Evolutionary conservation across 2,888 invertebrate genomes (phyloP), one percentile per base, ranked within the genome.

Genomic region (Sphaeridia pumilis): DNA sequence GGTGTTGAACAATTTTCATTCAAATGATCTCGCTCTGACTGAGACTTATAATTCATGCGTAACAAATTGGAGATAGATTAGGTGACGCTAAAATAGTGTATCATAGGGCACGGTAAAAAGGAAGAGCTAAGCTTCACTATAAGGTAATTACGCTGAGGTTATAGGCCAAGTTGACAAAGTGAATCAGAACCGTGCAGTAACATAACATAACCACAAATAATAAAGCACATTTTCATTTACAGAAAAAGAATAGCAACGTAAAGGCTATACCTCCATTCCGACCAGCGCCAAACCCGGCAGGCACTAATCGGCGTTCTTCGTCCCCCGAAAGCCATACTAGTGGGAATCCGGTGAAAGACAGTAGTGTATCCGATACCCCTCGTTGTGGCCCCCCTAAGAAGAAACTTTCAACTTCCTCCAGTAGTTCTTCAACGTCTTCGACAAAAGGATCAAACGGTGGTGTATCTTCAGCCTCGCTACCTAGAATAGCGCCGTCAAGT

Each of bases 231-330:
- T n/a, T n/a, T n/a, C 17, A 59, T 61, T 70, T 73, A 65, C 75
- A 87, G 87, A 88, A 87, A 77, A 87, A 87, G 74, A 85, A 86
- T 67, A 84, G 84, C 64, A 87, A 89, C 74, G 88, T 93, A 59
- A 94, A 94, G 76, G 85, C 88, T 26, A 93, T 94, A 70, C 93
- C 93, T 65, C 92, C 94, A 27, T 94, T 92, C 73, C 89, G 89
- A 72, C 92, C 93, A 41, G 78, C 87, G 66, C 80, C 84, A 67
- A 55, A 56, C 35, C 57, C 36, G 36, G 54, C 42, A 5, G 38
- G 22, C 22, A 17, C 25, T 5, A 45, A 45, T 45, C 27, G n/a
- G 27, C n/a, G n/a, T n/a, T 22, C 20, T 5, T 43, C 22, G 5
- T 25, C 44, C 5, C 44, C 26, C 5, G 38, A 38, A 38, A 5